Base-by-base conservation (phyloP, 53 echinoderm and acorn worm species). In the Henricia sp. region DNA sequence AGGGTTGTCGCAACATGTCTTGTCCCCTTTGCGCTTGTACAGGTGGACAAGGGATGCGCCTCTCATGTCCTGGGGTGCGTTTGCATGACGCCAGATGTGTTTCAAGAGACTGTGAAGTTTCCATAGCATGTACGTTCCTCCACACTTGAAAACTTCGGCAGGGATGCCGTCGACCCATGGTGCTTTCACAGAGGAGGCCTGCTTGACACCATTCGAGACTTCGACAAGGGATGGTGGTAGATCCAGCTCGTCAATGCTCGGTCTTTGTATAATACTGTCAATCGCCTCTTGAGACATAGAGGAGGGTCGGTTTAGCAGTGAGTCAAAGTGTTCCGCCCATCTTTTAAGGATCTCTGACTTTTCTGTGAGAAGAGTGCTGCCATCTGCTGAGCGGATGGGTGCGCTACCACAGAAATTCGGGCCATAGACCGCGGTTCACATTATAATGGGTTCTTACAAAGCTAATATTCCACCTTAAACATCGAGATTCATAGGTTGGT, bases 21-120 rank as follows among this genome's bases (percentile, higher is more conserved):
- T 1, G 26, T 71, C 70, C 10, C 52, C 58, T 48, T 83, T 83
- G 36, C 83, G 51, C 52, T 67, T 83, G 83, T 84, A 48, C 11
- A 63, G 63, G 25, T 78, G 78, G 29, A 78, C 25, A 10, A 78
- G 57, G 14, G 78, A 62, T 25, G 39, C 28, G 54, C 60, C 78
- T 37, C 60, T 78, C 2, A 78, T 26, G 17, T 78, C 39, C 63
- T 84, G 55, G 43, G 70, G 84, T 36, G 70, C 51, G 33, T 35
- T 69, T 26, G 52, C 70, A 30, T 84, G 34, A 6, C 53, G 33
- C 54, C 71, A 69, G 23, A 84, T 84, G 28, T 39, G 60, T 14
- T 36, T 51, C 37, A 71, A 84, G 1, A 71, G 56, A 19, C 41
- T 19, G 17, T 8, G 6, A 37, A 55, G 55, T n/a, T 55, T 55